Evolutionary conservation across 2,888 invertebrate genomes (phyloP), one percentile per base, ranked within the genome.

Genomic region (Orthosia gothica): DNA sequence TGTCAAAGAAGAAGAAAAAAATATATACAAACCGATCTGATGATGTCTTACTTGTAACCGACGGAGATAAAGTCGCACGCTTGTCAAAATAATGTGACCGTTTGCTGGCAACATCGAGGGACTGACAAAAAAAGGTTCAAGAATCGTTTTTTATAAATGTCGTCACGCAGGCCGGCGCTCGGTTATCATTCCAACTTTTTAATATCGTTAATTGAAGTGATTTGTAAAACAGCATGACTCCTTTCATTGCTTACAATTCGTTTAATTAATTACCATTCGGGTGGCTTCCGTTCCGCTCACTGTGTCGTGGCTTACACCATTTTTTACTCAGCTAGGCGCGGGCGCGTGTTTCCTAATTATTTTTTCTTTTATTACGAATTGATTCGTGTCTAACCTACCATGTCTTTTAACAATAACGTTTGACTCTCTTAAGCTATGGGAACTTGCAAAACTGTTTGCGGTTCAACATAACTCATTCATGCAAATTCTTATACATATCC

Each of bases 191-290:
- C 88, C 89, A 92, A 94, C 94, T 96, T 96, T 96, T 96, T 96
- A 95, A 96, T 96, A 95, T 95, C 91, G 95, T 95, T 96, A 96
- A 96, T 96, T 96, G 96, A 95, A 96, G 95, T 95, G 96, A 96
- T 96, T 96, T 96, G 96, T 96, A 95, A 96, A 96, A 96, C 96
- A 96, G 96, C 96, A 94, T 93, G 96, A 95, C 95, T 95, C 95
- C 96, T 96, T 96, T 96, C 96, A 93, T 95, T 95, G 96, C 96
- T 94, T 94, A 96, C 96, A 93, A 95, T 96, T 95, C 94, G 93
- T 94, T 95, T 95, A 96, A 96, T 96, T 96, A 96, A 96, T 96
- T 96, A 95, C 94, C 90, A 92, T 95, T 95, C 92, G 91, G 93
- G 91, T 92, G 92, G 95, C 96, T 96, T 95, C 96, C 96, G 96